A percentile compares a stretch with the other conserved stretches of the same genome.
phyloP scores from a whole-genome alignment of 2,797 vertebrate genomes.

The Trachurus trachurus region DNA sequence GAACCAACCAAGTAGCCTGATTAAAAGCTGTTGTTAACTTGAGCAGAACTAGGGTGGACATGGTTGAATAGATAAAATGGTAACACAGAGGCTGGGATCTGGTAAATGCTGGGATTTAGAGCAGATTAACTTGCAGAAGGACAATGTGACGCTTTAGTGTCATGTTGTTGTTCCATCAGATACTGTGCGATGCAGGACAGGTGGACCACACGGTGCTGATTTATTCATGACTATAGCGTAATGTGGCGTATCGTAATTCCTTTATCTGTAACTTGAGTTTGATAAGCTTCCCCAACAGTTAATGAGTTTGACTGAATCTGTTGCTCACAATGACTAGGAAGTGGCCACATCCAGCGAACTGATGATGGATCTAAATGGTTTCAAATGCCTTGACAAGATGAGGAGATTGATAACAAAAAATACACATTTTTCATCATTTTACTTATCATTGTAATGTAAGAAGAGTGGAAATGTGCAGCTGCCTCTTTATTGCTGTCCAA shows the following conservation, averaged over 20 bases:
- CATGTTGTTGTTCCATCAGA: slow-evolving; percentile 17
- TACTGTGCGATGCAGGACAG: not conserved
- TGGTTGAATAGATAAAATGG: not conserved
- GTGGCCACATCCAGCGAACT: not conserved
- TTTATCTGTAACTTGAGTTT: slow-evolving; percentile 48
- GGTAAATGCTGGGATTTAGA: not conserved
- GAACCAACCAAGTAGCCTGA: not conserved
- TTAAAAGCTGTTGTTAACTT: not conserved
- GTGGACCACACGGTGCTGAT: not conserved
- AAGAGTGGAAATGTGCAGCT: not conserved
- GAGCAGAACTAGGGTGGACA: not conserved
- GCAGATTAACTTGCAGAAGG: not conserved
- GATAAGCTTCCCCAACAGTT: slow-evolving; percentile 17
- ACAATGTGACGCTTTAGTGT: not conserved
- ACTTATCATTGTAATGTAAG: not conserved
- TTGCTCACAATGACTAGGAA: not conserved
- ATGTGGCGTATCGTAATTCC: slow-evolving; percentile 30
- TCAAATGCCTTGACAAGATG: too few species aligned
- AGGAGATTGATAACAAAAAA: too few species aligned
- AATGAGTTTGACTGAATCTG: slow-evolving; percentile 12
- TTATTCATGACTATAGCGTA: slow-evolving; percentile 46
- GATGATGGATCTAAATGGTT: too few species aligned
- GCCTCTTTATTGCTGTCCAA: not conserved
- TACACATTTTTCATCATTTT: too few species aligned
- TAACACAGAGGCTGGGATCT: not conserved